Base-by-base conservation (phyloP, 64 coral and sea anemone genomes). In the Catalaphyllia jardinei region DNA sequence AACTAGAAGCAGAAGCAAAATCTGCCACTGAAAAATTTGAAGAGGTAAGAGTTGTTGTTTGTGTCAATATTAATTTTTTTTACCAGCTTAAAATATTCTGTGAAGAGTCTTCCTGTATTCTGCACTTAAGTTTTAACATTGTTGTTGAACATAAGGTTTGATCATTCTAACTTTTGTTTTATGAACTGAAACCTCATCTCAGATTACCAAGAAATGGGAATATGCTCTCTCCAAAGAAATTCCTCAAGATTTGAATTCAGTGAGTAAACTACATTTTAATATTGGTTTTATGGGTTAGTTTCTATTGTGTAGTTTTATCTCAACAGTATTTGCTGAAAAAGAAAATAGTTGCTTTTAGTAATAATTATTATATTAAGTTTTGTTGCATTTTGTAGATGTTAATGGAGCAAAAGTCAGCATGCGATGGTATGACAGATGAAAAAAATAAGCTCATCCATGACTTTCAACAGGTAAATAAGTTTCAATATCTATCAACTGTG, bases 171-270 rank as follows among this genome's bases (percentile, higher is more conserved):
- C 31, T 77, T 77, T 4, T 18, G 25, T 51, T 39, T 25, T 35
- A 35, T 35, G 3, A 35, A 35, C 3, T 77, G 46, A 29, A 77
- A n/a, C 20, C 22, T 63, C 29, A 38, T 52, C 17, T 19, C 67
- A 98, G 96, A 93, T 98, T 49, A 98, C 96, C 1, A 98, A 98
- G 80, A 98, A 98, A 85, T 98, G 96, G 96, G 94, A 95, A 33
- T 94, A 95, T 93, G 93, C 96, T 19, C 82, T 98, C 22, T 95
- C 93, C 10, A 93, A 93, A 73, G 96, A 98, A 73, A 95, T 98
- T 79, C 96, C 96, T 57, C 96, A 98, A 69, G 96, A 98, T 78
- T 78, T 98, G 28, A 79, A 95, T 77, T 42, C 88, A 72, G 96
- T 98, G 62, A 93, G 96, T 92, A 91, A 14, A 52, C 4, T 65